Percentiles rank a stretch among this genome's conserved stretches.
Evolutionary conservation across 2,797 vertebrate genomes (phyloP).

Genomic region (Centropyge bicolor): DNA sequence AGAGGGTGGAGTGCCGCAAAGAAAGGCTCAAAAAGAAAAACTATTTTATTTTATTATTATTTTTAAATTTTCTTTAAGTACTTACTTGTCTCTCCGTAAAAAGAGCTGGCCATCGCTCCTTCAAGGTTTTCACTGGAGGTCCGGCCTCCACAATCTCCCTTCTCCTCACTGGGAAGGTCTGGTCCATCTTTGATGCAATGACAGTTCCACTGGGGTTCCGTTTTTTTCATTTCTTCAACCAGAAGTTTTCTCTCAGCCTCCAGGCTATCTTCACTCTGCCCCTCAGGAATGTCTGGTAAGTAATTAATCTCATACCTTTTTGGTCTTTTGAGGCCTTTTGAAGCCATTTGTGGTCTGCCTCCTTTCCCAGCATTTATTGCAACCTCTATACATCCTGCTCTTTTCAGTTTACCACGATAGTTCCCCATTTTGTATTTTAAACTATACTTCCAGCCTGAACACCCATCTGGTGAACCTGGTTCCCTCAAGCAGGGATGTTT

Average conservation of each 20-base stretch:
- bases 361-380: neutral
- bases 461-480: constrained; percentile 24
- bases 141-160: neutral
- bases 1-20: too few relatives aligned
- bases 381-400: neutral
- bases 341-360: neutral
- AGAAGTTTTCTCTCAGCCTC: neutral
- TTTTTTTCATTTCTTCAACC: neutral
- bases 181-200: neutral
- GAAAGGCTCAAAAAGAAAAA: too few relatives aligned
- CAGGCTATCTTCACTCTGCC: neutral
- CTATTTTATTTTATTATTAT: neutral
- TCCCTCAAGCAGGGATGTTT: neutral
- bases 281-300: neutral
- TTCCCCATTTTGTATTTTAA: neutral
- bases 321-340: neutral
- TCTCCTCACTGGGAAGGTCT: neutral
- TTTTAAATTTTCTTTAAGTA: neutral
- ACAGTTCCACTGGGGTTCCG: neutral
- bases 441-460: constrained; percentile 25
- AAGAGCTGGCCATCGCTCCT: constrained; percentile 1
- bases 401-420: neutral
- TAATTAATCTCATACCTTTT: neutral
- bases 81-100: neutral
- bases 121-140: neutral